phyloP scores from a whole-genome alignment of 2,888 invertebrate genomes.

The Latrodectus hesperus region DNA sequence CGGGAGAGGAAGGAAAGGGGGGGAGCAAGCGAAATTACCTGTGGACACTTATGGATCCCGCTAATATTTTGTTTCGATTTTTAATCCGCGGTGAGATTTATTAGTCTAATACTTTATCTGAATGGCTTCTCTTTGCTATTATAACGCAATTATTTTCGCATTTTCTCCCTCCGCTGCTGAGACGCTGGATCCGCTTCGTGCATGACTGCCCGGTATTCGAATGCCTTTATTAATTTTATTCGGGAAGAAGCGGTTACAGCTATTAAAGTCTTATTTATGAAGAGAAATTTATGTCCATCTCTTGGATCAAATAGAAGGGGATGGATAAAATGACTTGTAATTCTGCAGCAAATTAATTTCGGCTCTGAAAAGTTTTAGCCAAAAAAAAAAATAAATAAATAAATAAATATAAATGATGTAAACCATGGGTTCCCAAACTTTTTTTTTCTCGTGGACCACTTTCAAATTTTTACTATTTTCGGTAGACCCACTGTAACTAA shows the following conservation, averaged over 20 bases:
- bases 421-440: too few relatives aligned
- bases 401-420: too few relatives aligned
- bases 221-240: conserved; percentile 3
- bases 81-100: conserved; percentile 45
- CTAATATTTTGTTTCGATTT: conserved; percentile 38
- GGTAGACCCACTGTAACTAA: too few relatives aligned
- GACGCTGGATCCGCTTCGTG: conserved; percentile 52
- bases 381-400: too few relatives aligned
- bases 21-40: conserved; percentile 17
- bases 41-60: conserved; percentile 42
- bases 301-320: too few relatives aligned
- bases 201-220: background rate
- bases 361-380: too few relatives aligned
- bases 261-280: background rate
- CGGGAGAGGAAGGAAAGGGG: background rate
- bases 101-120: conserved; percentile 50
- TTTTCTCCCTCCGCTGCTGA: conserved; percentile 14
- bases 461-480: too few relatives aligned
- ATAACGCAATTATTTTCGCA: conserved; percentile 33
- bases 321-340: too few relatives aligned
- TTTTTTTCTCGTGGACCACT: too few relatives aligned
- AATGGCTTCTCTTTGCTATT: conserved; percentile 20
- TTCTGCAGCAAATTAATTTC: too few relatives aligned
- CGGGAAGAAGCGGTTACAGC: background rate
- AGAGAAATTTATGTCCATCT: too few relatives aligned